phyloP scores from a whole-genome alignment of 1,140 invertebrate genomes.

The Aradophagus sp. region DNA sequence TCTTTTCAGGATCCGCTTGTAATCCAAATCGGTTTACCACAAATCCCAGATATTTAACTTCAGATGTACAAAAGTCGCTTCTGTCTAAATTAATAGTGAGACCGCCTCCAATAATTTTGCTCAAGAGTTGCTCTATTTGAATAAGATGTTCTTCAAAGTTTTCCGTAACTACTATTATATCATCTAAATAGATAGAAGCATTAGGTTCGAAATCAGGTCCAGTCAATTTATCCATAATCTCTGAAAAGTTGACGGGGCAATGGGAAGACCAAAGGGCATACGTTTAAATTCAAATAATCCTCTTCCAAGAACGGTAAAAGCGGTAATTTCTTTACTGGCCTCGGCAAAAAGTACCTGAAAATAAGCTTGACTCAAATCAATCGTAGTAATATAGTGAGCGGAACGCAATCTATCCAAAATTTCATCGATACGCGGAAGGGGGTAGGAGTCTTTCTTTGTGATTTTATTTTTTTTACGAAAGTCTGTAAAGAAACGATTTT shows the following conservation, averaged over 20 bases:
- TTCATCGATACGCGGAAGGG: not conserved
- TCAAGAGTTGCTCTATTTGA: not conserved
- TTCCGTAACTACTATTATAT: not conserved
- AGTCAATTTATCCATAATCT: conserved; percentile 1
- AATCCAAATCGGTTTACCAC: not conserved
- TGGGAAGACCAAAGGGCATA: conserved; percentile 1
- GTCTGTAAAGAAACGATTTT: not conserved
- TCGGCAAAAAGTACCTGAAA: not conserved
- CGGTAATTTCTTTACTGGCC: not conserved
- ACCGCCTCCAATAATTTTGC: not conserved
- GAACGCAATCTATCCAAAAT: not conserved
- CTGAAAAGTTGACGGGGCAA: conserved; percentile 1
- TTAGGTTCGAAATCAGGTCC: not conserved
- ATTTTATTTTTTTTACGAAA: not conserved
- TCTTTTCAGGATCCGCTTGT: not conserved
- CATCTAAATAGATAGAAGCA: not conserved
- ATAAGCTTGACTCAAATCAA: conserved; percentile 6
- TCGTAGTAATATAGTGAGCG: not conserved
- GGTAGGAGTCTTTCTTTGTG: not conserved
- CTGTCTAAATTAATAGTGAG: conserved; percentile 3
- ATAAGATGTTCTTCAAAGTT: conserved; percentile 2
- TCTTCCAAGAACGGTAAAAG: not conserved
- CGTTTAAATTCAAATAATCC: not conserved
- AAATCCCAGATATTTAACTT: conserved; percentile 1
- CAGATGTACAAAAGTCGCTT: conserved; percentile 3